These are phyloP conservation scores for Rotaria magnacalcarata DNA, from an alignment of 2,888 invertebrate species.

Conservation along the genomic window DNA sequence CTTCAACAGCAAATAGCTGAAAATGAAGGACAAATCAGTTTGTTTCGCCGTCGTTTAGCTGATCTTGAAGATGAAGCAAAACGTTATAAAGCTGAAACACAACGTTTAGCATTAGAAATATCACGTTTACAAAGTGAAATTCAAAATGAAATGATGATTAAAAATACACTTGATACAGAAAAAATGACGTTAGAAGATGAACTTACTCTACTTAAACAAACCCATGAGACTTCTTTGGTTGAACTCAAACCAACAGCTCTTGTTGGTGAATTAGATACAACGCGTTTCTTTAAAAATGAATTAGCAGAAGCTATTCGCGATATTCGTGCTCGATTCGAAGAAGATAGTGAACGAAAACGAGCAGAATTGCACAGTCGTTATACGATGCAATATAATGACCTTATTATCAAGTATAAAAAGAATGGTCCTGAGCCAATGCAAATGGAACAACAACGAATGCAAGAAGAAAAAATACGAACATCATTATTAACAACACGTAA, in stretches of 20 bases:
- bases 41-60: constrained; percentile 41
- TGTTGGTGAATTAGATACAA: constrained; percentile 44
- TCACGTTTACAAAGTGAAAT: constrained; percentile 43
- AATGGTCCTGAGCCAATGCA: constrained; percentile 42
- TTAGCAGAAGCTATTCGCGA: constrained; percentile 46
- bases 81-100: constrained; percentile 47
- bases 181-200: constrained; percentile 46
- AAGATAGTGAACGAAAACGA: constrained; percentile 41
- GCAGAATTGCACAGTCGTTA: constrained; percentile 44
- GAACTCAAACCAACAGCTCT: constrained; percentile 42
- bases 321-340: constrained; percentile 45
- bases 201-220: constrained; percentile 40
- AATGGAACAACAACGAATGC: constrained; percentile 37
- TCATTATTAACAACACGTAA: constrained; percentile 37
- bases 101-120: constrained; percentile 44
- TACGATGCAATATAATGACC: constrained; percentile 44
- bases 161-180: constrained; percentile 44
- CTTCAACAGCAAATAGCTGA: constrained; percentile 45
- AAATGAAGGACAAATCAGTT: constrained; percentile 46
- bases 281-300: constrained; percentile 45
- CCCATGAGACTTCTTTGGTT: constrained; percentile 41
- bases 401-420: constrained; percentile 27
- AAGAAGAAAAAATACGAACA: constrained; percentile 41
- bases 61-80: constrained; percentile 46
- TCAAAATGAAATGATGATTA: constrained; percentile 41